A percentile compares a stretch with the other conserved stretches of the same genome.
phyloP scores from a whole-genome alignment of 1,140 invertebrate species.

The Caenorhabditis latens region DNA sequence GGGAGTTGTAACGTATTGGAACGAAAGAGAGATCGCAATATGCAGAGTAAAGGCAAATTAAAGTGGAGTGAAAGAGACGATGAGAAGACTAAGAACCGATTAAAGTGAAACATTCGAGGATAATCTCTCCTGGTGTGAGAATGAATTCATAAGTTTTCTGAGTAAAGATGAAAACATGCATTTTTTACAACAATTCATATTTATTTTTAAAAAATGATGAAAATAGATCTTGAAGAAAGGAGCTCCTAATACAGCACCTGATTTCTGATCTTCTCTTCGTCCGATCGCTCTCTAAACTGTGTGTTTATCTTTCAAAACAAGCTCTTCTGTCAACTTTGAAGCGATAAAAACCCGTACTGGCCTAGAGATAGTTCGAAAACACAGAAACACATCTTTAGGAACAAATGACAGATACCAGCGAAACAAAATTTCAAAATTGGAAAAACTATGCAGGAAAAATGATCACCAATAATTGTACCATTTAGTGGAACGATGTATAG shows the following conservation, averaged over 20 bases:
- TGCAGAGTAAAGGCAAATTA: not conserved
- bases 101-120: too few relatives aligned
- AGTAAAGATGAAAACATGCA: too few relatives aligned
- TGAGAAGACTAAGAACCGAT: not conserved
- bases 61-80: not conserved
- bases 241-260: not conserved
- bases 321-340: constrained; percentile 35
- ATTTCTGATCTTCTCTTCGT: constrained; percentile 1
- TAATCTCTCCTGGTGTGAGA: too few relatives aligned
- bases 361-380: not conserved
- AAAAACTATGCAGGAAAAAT: not conserved
- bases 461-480: constrained; percentile 29
- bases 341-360: not conserved
- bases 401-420: not conserved
- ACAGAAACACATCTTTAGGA: not conserved
- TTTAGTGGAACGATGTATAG: constrained; percentile 33
- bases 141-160: too few relatives aligned
- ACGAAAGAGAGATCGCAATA: not conserved
- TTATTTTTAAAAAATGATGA: too few relatives aligned
- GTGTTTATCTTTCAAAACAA: constrained; percentile 23
- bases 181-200: too few relatives aligned
- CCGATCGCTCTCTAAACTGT: constrained; percentile 19
- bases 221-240: not conserved
- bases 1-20: not conserved
- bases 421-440: not conserved